Evolutionary conservation across 2,888 invertebrate species (phyloP).

Genomic region (Monopis laevigella): DNA sequence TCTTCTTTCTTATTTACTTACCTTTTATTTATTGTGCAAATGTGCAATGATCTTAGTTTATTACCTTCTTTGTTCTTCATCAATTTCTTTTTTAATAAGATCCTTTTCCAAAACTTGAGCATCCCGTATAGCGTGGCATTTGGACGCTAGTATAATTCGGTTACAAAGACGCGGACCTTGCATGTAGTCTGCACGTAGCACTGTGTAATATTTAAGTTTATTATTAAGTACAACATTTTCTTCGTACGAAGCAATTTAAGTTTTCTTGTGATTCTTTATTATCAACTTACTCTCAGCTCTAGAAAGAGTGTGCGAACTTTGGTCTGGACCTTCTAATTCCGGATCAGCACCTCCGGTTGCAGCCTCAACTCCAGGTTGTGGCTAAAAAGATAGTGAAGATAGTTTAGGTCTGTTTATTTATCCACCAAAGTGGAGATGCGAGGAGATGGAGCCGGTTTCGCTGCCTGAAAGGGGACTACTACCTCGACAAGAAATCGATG

Average conservation of each 20-base stretch:
- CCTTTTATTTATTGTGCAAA: too few species aligned
- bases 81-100: constrained; percentile 63
- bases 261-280: background rate
- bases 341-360: constrained; percentile 44
- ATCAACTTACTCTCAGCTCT: constrained; percentile 42
- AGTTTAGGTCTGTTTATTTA: background rate
- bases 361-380: constrained; percentile 46
- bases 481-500: too few species aligned
- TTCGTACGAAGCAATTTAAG: background rate
- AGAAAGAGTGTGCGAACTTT: constrained; percentile 47
- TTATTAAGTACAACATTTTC: background rate
- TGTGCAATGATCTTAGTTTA: too few species aligned
- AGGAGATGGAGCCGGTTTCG: too few species aligned
- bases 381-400: constrained; percentile 18
- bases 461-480: too few species aligned
- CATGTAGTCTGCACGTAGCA: constrained; percentile 73
- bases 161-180: constrained; percentile 70
- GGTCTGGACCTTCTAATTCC: constrained; percentile 62
- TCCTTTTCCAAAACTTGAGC: constrained; percentile 80
- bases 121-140: constrained; percentile 85
- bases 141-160: constrained; percentile 81
- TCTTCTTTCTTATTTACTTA: too few species aligned
- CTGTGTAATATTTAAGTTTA: constrained; percentile 29
- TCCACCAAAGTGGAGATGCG: too few species aligned
- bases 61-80: constrained; percentile 61